These are phyloP conservation scores for Siniperca chuatsi DNA, from an alignment of 2,113 vertebrate species.

Conservation along the genomic window DNA sequence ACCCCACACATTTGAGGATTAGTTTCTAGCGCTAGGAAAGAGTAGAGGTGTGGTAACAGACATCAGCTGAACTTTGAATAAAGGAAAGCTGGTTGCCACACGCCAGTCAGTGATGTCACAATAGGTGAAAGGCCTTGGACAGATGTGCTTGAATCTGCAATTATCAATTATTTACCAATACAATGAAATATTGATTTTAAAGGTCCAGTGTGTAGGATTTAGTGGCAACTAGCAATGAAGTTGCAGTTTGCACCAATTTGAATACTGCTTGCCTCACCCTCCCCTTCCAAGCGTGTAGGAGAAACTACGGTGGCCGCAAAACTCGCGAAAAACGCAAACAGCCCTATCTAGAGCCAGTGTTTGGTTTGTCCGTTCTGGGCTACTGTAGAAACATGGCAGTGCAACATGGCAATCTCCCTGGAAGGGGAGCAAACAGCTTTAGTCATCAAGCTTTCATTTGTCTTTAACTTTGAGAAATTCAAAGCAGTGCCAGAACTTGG, in stretches of 20 bases:
- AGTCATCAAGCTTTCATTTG: neutral
- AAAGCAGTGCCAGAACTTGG: constrained; percentile 3
- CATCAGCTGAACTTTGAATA: neutral
- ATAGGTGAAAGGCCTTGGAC: no score
- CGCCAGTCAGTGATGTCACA: neutral
- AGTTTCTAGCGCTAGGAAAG: neutral
- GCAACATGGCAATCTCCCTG: no score
- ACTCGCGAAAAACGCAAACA: no score
- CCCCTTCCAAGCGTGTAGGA: no score
- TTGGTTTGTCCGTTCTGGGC: no score
- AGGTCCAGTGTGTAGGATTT: no score
- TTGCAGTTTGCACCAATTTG: no score
- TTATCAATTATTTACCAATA: neutral
- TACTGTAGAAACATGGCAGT: no score
- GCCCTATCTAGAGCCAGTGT: no score
- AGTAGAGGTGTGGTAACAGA: neutral
- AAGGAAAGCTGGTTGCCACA: neutral
- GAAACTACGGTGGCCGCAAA: no score
- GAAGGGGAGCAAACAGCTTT: neutral
- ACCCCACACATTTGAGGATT: neutral
- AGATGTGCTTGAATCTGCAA: neutral
- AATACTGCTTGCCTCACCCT: no score
- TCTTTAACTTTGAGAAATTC: neutral
- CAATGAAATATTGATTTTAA: neutral
- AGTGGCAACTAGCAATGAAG: no score